A percentile compares a stretch with the other conserved stretches of the same genome.
Conservation (phyloP, 2,888 invertebrate species). For the Caenorhabditis panamensis region DNA sequence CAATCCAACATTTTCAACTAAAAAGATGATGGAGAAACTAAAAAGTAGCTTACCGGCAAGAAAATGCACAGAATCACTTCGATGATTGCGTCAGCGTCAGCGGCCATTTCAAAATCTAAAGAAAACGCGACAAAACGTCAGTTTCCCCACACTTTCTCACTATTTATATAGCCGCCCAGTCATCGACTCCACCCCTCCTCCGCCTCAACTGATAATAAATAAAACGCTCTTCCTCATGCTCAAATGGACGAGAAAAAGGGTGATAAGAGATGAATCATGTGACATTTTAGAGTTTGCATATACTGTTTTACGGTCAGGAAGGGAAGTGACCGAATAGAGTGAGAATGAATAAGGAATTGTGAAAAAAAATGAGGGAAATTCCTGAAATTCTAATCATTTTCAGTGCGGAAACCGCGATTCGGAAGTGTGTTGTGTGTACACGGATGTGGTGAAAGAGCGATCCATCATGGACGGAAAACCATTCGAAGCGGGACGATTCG, state of each 20-base stretch:
- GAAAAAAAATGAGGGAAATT: constrained; percentile 3
- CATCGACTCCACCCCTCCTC: background rate
- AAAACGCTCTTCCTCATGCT: background rate
- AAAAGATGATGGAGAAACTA: background rate
- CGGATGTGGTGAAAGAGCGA: constrained; percentile 85
- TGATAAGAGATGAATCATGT: constrained; percentile 11
- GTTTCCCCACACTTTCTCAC: background rate
- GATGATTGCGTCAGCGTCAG: constrained; percentile 54
- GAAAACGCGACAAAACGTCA: constrained; percentile 1
- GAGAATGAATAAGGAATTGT: constrained; percentile 5
- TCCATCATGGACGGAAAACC: constrained; percentile 89
- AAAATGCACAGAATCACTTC: constrained; percentile 63
- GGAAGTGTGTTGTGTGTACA: constrained; percentile 88
- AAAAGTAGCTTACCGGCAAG: constrained; percentile 55
- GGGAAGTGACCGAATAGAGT: background rate
- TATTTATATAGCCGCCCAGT: constrained; percentile 17
- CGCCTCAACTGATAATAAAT: background rate
- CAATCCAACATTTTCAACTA: background rate
- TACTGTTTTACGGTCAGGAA: background rate
- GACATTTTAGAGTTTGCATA: background rate
- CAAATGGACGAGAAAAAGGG: too few species aligned
- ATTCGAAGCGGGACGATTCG: constrained; percentile 91
- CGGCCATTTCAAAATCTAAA: constrained; percentile 46
- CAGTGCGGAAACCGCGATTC: constrained; percentile 90
- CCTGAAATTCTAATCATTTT: constrained; percentile 19